Evolutionary conservation across 2,113 vertebrate species (phyloP).

Genomic region (Alces alces): DNA sequence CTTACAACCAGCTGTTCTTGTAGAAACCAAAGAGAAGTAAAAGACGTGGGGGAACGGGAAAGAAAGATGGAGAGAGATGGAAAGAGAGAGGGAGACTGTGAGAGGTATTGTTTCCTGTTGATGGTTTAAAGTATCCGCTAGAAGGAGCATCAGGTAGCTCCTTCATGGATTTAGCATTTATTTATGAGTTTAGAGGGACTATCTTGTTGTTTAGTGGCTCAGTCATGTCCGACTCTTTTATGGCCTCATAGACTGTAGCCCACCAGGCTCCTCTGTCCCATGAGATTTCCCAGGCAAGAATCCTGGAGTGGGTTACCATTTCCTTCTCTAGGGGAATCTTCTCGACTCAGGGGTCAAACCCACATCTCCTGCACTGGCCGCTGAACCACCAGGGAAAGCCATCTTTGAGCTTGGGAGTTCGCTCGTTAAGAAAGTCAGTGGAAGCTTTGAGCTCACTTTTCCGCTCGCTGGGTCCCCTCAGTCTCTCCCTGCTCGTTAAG

Average conservation of each 20-base stretch:
- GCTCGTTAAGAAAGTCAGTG: neutral
- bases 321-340: neutral
- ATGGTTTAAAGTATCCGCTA: neutral
- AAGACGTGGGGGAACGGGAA: neutral
- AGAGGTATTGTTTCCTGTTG: neutral
- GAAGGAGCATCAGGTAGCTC: neutral
- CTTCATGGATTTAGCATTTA: neutral
- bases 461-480: neutral
- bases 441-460: neutral
- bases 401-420: neutral
- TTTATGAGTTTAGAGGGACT: neutral
- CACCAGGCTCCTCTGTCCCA: neutral
- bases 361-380: neutral
- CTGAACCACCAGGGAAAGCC: neutral
- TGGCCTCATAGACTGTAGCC: neutral
- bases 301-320: neutral
- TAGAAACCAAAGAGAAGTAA: neutral
- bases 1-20: neutral
- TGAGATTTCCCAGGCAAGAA: neutral
- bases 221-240: neutral
- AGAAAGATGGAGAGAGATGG: too few species aligned
- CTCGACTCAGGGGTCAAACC: neutral
- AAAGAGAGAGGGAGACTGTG: neutral
- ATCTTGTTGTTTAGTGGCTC: neutral
- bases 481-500: too few species aligned